Evolutionary conservation across 2,888 invertebrate species (phyloP).

Genomic region (Drosophila neutralis): DNA sequence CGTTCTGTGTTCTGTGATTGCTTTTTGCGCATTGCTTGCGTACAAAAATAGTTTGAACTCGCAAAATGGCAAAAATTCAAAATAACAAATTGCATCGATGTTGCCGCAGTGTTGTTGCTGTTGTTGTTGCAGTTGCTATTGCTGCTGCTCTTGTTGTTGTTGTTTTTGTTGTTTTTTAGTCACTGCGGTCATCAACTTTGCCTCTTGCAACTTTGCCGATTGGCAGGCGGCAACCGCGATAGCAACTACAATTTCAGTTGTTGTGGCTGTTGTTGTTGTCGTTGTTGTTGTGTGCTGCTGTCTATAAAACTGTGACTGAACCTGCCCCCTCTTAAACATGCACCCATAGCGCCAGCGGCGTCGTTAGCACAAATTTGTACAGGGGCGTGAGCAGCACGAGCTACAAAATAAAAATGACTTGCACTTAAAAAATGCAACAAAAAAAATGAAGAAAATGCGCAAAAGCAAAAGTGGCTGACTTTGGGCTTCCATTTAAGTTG

Average conservation of each 20-base stretch:
- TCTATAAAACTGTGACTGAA: slow-evolving; percentile 62
- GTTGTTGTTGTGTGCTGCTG: slow-evolving; percentile 31
- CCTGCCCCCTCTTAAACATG: slow-evolving; percentile 10
- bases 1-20: slow-evolving; percentile 50
- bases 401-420: slow-evolving; percentile 38
- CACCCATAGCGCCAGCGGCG: slow-evolving; percentile 62
- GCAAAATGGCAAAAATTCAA: slow-evolving; percentile 75
- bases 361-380: slow-evolving; percentile 67
- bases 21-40: slow-evolving; percentile 37
- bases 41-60: slow-evolving; percentile 64
- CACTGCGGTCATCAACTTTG: slow-evolving; percentile 71
- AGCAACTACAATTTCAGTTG: slow-evolving; percentile 37
- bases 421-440: slow-evolving; percentile 26
- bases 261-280: slow-evolving; percentile 10
- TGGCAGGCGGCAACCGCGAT: slow-evolving; percentile 76
- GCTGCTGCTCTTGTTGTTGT: slow-evolving; percentile 21
- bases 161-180: slow-evolving; percentile 52
- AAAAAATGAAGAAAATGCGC: background rate
- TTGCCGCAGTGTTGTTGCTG: slow-evolving; percentile 34
- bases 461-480: slow-evolving; percentile 20
- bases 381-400: slow-evolving; percentile 32
- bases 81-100: slow-evolving; percentile 76
- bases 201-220: slow-evolving; percentile 71
- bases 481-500: background rate
- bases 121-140: slow-evolving; percentile 26